Conservation (phyloP, 2,113 vertebrate species). For the Phoenicopterus ruber region DNA sequence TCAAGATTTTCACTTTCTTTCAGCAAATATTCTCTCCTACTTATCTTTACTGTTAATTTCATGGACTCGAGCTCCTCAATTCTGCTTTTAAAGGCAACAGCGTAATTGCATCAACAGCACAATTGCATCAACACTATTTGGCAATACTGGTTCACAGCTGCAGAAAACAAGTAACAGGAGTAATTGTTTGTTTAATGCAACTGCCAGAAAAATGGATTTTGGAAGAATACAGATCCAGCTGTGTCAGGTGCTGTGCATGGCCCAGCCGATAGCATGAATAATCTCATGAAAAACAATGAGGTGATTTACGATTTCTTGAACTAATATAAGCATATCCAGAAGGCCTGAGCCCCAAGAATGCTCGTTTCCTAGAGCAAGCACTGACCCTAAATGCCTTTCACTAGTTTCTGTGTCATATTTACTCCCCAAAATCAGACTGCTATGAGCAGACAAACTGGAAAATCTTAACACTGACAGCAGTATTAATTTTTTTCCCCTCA, state of each 20-base stretch:
- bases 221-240: neutral
- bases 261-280: neutral
- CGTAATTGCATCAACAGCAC: neutral
- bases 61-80: neutral
- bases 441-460: neutral
- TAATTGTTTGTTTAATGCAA: neutral
- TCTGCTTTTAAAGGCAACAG: neutral
- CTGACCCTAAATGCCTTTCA: neutral
- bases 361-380: neutral
- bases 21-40: neutral
- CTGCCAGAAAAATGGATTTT: neutral
- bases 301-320: neutral
- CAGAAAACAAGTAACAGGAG: neutral
- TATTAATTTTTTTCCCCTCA: fast-evolving
- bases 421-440: neutral
- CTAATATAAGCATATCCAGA: neutral
- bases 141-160: neutral
- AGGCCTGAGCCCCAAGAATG: neutral
- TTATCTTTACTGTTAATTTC: too few relatives aligned
- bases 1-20: neutral
- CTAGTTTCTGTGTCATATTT: neutral
- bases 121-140: neutral
- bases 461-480: neutral
- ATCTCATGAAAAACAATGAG: neutral
- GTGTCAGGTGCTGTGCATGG: neutral